Percentiles rank a stretch among this genome's conserved stretches.
These are phyloP conservation scores for Strix occidentalis DNA, from an alignment of 2,797 vertebrate genomes.

Conservation along the genomic window DNA sequence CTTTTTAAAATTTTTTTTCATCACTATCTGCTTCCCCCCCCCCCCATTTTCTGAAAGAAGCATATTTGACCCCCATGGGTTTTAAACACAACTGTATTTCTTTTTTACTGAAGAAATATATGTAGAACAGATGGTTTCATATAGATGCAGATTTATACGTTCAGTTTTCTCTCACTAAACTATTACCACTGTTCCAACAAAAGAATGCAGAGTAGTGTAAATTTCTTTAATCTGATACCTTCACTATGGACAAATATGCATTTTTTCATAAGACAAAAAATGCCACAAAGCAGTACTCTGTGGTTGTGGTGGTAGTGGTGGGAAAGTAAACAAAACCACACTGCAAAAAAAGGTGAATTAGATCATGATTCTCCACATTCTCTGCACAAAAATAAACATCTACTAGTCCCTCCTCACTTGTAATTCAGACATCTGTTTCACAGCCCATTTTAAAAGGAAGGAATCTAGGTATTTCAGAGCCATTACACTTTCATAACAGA, in stretches of 20 bases:
- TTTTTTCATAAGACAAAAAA: not conserved
- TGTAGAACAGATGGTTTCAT: not conserved
- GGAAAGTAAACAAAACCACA: not conserved
- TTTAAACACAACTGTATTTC: not conserved
- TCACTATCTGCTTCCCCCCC: not conserved
- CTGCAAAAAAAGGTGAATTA: not conserved
- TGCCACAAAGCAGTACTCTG: not conserved
- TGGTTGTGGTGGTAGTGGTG: not conserved
- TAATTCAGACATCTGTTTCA: not conserved
- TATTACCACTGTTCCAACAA: not conserved
- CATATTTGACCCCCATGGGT: not conserved
- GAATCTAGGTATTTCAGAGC: not conserved
- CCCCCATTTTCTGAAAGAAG: not conserved
- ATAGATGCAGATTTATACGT: not conserved
- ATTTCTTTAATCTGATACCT: rapidly evolving
- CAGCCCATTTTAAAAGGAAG: not conserved
- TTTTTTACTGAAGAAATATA: not conserved
- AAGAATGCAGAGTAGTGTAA: not conserved
- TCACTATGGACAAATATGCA: not conserved
- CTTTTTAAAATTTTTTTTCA: not conserved
- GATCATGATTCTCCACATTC: not conserved
- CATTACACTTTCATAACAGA: not conserved
- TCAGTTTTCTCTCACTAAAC: not conserved
- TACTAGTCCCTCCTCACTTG: not conserved
- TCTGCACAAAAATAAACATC: not conserved